Conservation (phyloP, 2,113 vertebrate species). For the Colaptes auratus region DNA sequence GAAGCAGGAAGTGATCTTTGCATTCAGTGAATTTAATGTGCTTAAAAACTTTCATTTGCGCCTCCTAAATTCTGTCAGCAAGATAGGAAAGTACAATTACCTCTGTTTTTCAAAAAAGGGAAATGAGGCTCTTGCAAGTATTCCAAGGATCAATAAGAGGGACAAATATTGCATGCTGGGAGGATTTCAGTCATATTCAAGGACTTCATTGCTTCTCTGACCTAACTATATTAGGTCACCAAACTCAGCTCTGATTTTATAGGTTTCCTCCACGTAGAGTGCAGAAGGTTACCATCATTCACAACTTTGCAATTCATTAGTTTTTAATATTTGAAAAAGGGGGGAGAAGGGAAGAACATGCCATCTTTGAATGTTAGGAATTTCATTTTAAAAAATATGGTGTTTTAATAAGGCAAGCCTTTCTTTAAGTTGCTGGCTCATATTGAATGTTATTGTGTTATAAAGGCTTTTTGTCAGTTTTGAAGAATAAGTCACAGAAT, state of each 20-base stretch:
- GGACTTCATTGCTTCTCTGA: constrained; percentile 54
- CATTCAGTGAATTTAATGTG: neutral
- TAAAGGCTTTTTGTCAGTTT: neutral
- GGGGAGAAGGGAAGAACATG: neutral
- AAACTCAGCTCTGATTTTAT: constrained; percentile 51
- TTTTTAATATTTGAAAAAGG: constrained; percentile 42
- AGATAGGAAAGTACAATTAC: neutral
- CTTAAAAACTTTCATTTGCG: constrained; percentile 33
- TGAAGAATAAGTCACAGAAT: neutral
- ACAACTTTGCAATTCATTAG: constrained; percentile 55
- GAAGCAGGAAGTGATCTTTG: neutral
- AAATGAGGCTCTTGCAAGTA: neutral
- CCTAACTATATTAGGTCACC: constrained; percentile 50
- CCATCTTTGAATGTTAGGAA: constrained; percentile 5
- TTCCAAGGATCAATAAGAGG: neutral
- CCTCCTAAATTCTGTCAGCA: neutral
- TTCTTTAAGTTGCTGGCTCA: neutral
- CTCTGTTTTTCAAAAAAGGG: neutral
- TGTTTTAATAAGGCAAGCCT: constrained; percentile 19
- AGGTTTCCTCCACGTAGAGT: constrained; percentile 33
- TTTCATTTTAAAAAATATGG: neutral
- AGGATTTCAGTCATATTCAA: constrained; percentile 46
- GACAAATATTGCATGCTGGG: constrained; percentile 36
- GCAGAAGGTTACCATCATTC: constrained; percentile 53
- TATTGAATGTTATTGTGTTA: neutral